phyloP scores from a whole-genome alignment of 1,140 invertebrate species.

The Neodiprion fabricii region DNA sequence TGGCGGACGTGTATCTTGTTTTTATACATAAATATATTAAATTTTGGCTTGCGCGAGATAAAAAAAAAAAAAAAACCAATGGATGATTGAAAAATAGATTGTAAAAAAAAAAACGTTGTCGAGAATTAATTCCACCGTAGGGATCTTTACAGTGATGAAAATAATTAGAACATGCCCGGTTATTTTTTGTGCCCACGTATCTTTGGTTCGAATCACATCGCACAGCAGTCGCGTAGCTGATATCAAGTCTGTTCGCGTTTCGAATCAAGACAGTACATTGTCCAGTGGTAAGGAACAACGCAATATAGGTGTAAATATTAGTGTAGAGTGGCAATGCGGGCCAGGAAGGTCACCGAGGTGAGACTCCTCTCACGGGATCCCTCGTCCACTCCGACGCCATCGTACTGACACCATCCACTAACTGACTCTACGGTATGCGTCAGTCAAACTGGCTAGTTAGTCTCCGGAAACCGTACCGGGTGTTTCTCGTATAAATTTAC shows the following conservation, averaged over 20 bases:
- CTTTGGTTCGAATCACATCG: neutral
- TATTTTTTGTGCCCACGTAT: neutral
- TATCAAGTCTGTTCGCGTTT: constrained; percentile 5
- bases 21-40: too few species aligned
- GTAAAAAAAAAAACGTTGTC: neutral
- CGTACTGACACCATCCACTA: neutral
- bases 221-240: neutral
- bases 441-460: constrained; percentile 13
- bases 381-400: neutral
- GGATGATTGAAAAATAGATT: neutral
- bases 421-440: constrained; percentile 11
- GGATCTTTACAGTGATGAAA: neutral
- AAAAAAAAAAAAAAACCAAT: too few species aligned
- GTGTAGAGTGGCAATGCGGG: constrained; percentile 9
- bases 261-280: neutral
- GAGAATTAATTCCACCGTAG: neutral
- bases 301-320: constrained; percentile 15
- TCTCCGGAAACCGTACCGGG: neutral
- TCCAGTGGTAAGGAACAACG: neutral
- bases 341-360: constrained; percentile 11
- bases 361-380: constrained; percentile 8
- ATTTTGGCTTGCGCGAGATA: too few species aligned
- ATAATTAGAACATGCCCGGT: neutral
- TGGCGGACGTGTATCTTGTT: too few species aligned
- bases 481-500: neutral